Base-by-base conservation (phyloP, 2,888 invertebrate species). In the Caenorhabditis sinica region DNA sequence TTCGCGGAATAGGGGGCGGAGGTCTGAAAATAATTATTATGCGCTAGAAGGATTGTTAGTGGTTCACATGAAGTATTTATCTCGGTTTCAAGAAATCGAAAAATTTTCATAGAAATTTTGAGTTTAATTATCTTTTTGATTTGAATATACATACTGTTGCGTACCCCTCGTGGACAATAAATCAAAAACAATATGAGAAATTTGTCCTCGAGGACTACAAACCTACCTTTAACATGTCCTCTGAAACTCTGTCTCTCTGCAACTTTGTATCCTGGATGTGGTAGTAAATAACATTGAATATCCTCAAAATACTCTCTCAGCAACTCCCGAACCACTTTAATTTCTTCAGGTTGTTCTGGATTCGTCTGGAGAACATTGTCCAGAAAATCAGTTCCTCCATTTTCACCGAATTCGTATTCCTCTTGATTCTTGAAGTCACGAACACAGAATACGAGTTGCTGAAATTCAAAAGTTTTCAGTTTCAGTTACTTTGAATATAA, bases 371-470 rank as follows among this genome's bases (percentile, higher is more conserved):
- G 43, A 20, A 90, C 90, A 28, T 89, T 86, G 15, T 86, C 85
- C 60, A 92, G 63, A 49, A 89, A 90, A 28, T 80, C 73, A 2
- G 83, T 73, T 0, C 92, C 92, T 17, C 91, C 91, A 17, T 89
- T 88, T 40, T 85, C 79, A 1, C 92, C 92, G 63, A 88, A 91
- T 9, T 87, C 83, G 80, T 83, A 88, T 33, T 92, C 91, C 56
- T 92, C 92, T 25, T 88, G 88, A 94, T 90, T 95, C 95, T 94
- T 95, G 94, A 89, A 92, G 69, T 92, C 92, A 17, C 93, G 88
- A 9, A 92, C 90, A 33, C 92, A 87, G 73, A 93, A 92, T n/a
- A 89, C 87, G 23, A 92, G 75, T 9, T 89, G 82, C 91, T 92
- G 80, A 68, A 91, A 85, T 3, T 60, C 3, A 60, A n/a, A 33